phyloP scores from a whole-genome alignment of 2,797 vertebrate species.

The Ibycter americanus region DNA sequence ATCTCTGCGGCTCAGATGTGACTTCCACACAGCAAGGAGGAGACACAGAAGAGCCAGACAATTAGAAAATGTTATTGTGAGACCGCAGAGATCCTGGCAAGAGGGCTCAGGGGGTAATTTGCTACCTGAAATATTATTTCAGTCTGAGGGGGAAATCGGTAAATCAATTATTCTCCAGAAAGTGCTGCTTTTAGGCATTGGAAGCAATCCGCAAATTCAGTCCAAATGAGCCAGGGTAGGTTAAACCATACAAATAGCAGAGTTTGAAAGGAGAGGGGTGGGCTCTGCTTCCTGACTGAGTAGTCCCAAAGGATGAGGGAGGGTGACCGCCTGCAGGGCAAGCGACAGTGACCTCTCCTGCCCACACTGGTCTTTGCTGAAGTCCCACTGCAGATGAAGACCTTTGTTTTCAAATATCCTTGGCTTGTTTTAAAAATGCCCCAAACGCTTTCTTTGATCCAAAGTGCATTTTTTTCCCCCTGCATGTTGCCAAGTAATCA shows the following conservation, averaged over 20 bases:
- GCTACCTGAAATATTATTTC: not conserved
- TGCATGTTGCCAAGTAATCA: not conserved
- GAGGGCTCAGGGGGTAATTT: not conserved
- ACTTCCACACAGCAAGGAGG: not conserved
- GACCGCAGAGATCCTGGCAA: not conserved
- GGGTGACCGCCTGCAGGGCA: not conserved
- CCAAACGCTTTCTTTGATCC: not conserved
- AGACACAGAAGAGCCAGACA: not conserved
- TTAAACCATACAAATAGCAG: not conserved
- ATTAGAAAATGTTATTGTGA: slow-evolving; percentile 7
- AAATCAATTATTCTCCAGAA: not conserved
- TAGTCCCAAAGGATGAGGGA: not conserved
- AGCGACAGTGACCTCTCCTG: not conserved
- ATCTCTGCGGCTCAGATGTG: not conserved
- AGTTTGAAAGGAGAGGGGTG: not conserved
- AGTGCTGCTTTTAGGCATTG: not conserved
- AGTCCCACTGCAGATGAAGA: not conserved
- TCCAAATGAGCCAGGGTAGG: not conserved
- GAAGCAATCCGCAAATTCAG: not conserved
- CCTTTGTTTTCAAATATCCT: not conserved
- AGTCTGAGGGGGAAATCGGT: not conserved
- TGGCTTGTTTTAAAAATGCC: not conserved
- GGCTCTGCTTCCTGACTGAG: not conserved
- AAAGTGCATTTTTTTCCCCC: not conserved
- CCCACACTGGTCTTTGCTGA: not conserved